Percentiles rank a stretch among this genome's conserved stretches.
Evolutionary conservation across 2,113 vertebrate genomes (phyloP).

Genomic region (Sturnus vulgaris): DNA sequence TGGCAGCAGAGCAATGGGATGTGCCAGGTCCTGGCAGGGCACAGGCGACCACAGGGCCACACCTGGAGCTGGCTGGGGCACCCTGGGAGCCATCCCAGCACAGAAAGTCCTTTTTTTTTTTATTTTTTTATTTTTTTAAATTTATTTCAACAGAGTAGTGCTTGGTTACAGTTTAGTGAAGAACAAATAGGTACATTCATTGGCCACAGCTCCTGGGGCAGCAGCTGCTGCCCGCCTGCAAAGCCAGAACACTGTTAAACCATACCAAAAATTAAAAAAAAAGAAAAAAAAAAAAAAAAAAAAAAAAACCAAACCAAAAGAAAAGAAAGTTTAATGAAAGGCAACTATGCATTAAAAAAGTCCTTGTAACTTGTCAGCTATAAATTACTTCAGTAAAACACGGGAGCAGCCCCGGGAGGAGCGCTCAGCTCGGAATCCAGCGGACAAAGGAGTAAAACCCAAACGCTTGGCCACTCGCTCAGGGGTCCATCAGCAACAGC

Average conservation of each 20-base stretch:
- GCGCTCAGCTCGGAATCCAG: conserved; percentile 1
- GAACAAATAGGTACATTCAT: conserved; percentile 87
- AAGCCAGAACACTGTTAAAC: conserved; percentile 67
- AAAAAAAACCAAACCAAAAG: too few species aligned
- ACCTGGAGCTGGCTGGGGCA: not conserved
- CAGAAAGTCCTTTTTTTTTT: not conserved
- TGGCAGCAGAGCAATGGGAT: rapidly evolving
- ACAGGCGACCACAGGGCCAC: not conserved
- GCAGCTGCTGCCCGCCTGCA: conserved; percentile 51
- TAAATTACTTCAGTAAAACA: conserved; percentile 74
- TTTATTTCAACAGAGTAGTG: conserved; percentile 86
- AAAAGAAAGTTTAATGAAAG: conserved; percentile 52
- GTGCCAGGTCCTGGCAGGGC: not conserved
- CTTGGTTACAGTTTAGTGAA: conserved; percentile 85
- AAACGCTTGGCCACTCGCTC: conserved; percentile 1
- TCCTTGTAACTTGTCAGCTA: conserved; percentile 64
- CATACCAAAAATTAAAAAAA: not conserved
- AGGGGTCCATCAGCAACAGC: conserved; percentile 21
- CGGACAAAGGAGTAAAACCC: conserved; percentile 10
- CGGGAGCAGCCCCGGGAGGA: not conserved
- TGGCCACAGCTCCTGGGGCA: conserved; percentile 72
- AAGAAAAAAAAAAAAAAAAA: not conserved
- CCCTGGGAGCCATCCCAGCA: not conserved
- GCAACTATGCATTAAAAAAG: conserved; percentile 71
- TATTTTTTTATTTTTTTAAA: not conserved